phyloP scores from a whole-genome alignment of 2,888 invertebrate genomes.

The Anticlea derivata region DNA sequence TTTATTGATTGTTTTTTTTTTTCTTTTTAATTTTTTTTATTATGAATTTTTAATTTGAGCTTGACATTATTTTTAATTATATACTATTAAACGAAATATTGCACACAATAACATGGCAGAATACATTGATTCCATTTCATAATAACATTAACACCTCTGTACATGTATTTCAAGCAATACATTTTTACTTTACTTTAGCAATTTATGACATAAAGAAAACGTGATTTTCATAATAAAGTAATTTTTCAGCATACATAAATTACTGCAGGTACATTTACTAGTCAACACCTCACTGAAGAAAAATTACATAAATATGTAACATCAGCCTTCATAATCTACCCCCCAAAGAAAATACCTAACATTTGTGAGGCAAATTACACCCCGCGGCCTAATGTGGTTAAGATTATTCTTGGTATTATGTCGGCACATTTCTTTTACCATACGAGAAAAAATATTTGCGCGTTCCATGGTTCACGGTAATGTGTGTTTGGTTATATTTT shows the following conservation, averaged over 20 bases:
- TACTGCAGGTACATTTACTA: background rate
- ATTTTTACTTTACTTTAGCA: no score
- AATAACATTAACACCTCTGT: no score
- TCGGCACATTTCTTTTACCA: constrained; percentile 40
- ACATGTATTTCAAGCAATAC: no score
- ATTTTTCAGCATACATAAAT: constrained; percentile 2
- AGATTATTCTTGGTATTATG: constrained; percentile 54
- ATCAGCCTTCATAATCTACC: constrained; percentile 42
- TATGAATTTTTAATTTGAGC: no score
- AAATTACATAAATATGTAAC: constrained; percentile 44
- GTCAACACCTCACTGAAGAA: constrained; percentile 25
- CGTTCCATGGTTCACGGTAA: background rate
- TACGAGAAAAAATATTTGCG: constrained; percentile 34
- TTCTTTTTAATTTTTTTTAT: no score
- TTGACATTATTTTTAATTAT: no score
- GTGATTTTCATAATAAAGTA: background rate
- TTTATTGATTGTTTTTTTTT: no score
- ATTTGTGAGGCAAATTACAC: constrained; percentile 70
- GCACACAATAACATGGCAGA: no score
- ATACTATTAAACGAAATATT: no score
- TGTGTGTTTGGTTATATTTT: no score
- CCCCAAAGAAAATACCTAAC: constrained; percentile 46
- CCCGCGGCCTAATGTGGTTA: constrained; percentile 56
- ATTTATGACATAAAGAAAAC: background rate
- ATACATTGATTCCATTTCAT: no score